Evolutionary conservation across 2,113 vertebrate genomes (phyloP).

Genomic region (Ameiurus melas): DNA sequence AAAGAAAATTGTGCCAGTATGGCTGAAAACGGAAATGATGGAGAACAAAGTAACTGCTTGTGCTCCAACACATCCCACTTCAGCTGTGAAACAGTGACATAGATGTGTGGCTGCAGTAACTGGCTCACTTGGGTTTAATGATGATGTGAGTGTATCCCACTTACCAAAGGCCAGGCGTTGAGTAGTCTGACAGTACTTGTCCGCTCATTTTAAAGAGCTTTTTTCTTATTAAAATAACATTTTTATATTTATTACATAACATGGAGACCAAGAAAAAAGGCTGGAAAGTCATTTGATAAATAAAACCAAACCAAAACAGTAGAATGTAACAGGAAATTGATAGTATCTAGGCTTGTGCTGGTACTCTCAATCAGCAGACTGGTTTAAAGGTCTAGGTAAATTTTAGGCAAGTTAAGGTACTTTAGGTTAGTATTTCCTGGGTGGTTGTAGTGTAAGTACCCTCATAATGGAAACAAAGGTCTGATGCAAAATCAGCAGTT

Average conservation of each 20-base stretch:
- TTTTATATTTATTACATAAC: neutral
- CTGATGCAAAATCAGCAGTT: too few species aligned
- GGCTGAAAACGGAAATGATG: neutral
- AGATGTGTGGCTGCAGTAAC: slow-evolving; percentile 15
- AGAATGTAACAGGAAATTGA: neutral
- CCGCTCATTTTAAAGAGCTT: neutral
- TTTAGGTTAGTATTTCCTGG: too few species aligned
- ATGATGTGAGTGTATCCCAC: neutral
- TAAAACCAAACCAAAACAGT: neutral
- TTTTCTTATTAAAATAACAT: neutral
- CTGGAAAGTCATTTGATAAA: neutral
- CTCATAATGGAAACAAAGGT: too few species aligned
- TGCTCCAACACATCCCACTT: slow-evolving; percentile 2
- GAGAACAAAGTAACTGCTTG: neutral
- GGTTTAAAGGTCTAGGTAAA: neutral
- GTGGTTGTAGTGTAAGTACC: too few species aligned
- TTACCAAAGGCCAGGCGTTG: neutral
- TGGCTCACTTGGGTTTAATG: neutral
- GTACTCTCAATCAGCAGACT: too few species aligned
- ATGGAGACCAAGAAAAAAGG: neutral
- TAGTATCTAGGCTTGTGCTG: neutral
- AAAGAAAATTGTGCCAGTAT: neutral
- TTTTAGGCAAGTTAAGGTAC: neutral
- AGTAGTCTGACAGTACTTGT: neutral
- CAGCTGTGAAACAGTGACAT: slow-evolving; percentile 1